These are phyloP conservation scores for Teleiodes luculella DNA, from an alignment of 2,888 invertebrate genomes.

Conservation along the genomic window DNA sequence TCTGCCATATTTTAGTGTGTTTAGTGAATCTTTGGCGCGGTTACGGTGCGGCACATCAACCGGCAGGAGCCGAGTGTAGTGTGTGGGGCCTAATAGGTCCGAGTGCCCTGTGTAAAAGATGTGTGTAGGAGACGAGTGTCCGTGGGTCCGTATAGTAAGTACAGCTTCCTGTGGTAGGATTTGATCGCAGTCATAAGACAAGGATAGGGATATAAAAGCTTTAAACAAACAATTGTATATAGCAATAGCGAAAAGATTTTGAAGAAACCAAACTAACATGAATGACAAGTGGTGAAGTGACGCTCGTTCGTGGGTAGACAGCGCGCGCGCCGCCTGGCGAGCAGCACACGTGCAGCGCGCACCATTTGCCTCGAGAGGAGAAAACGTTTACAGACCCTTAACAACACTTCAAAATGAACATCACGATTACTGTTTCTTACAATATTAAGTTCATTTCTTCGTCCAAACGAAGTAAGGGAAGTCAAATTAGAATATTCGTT, in stretches of 20 bases:
- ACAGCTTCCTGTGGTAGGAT: conserved; percentile 52
- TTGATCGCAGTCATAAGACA: conserved; percentile 13
- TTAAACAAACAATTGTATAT: not conserved
- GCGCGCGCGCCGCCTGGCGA: conserved; percentile 54
- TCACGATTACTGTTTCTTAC: too few relatives aligned
- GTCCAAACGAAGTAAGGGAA: too few relatives aligned
- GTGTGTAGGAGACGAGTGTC: conserved; percentile 71
- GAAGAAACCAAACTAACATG: conserved; percentile 55
- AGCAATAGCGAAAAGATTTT: conserved; percentile 43
- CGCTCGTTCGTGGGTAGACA: conserved; percentile 15
- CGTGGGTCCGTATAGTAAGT: conserved; percentile 73
- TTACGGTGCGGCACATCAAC: conserved; percentile 56
- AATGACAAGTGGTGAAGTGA: conserved; percentile 59
- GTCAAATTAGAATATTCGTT: too few relatives aligned
- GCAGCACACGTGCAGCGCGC: conserved; percentile 60
- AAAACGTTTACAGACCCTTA: conserved; percentile 41
- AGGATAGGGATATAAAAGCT: not conserved
- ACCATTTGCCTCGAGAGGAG: conserved; percentile 34
- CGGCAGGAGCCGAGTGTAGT: conserved; percentile 56
- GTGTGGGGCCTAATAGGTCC: conserved; percentile 65
- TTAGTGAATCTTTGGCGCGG: conserved; percentile 69
- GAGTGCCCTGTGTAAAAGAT: conserved; percentile 69
- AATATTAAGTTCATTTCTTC: too few relatives aligned
- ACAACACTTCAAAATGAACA: not conserved
- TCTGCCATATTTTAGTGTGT: conserved; percentile 68